These are phyloP conservation scores for Mastacembelus armatus DNA, from an alignment of 2,797 vertebrate species.

Conservation along the genomic window DNA sequence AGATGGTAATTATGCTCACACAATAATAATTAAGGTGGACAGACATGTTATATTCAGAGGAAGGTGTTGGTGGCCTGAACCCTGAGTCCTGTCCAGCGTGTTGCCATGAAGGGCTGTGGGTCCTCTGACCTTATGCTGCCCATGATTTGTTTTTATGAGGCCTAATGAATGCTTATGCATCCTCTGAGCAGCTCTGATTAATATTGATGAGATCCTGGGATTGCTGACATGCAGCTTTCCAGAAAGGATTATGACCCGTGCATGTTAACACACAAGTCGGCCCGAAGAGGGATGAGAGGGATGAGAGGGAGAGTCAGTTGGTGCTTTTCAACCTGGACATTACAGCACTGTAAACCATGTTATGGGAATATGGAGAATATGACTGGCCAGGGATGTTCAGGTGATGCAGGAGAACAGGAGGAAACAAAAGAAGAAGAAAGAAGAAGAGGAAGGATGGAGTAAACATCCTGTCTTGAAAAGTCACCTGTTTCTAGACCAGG, in stretches of 20 bases:
- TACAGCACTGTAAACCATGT: neutral
- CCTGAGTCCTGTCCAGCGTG: conserved; percentile 5
- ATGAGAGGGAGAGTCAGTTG: too few relatives aligned
- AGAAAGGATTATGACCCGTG: conserved; percentile 67
- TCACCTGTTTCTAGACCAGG: too few relatives aligned
- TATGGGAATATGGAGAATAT: too few relatives aligned
- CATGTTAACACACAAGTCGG: conserved; percentile 68
- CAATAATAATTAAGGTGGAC: too few relatives aligned
- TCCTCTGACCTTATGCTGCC: conserved; percentile 69
- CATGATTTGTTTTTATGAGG: conserved; percentile 76
- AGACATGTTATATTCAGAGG: too few relatives aligned
- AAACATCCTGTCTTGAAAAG: too few relatives aligned
- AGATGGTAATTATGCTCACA: too few relatives aligned
- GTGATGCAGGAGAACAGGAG: neutral
- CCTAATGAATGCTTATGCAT: conserved; percentile 78
- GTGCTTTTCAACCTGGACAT: conserved; percentile 11
- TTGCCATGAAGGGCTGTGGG: conserved; percentile 26
- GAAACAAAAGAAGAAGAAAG: neutral
- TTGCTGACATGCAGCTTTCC: conserved; percentile 71
- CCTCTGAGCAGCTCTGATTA: conserved; percentile 70
- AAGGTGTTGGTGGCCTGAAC: neutral
- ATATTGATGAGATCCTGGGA: conserved; percentile 76
- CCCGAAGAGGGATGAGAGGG: conserved; percentile 16
- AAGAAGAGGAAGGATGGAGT: conserved; percentile 28
- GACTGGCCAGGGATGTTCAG: neutral